Percentiles rank a stretch among this genome's conserved stretches.
Conservation (phyloP, 2,888 invertebrate genomes). For the Myathropa florea region DNA sequence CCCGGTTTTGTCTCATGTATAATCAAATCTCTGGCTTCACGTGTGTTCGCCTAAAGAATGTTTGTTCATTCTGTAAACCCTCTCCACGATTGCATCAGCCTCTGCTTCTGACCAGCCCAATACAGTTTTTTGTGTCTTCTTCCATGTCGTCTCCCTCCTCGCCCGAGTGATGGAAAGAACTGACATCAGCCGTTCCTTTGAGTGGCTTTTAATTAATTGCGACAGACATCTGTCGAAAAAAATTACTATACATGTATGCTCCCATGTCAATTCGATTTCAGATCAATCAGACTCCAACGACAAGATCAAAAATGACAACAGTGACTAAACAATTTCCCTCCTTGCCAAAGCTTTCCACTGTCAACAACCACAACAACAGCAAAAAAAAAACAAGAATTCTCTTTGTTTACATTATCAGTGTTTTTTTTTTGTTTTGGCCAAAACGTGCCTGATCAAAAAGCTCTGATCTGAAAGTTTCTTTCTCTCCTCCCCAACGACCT, state of each 20-base stretch:
- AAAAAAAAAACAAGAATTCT: neutral
- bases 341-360: neutral
- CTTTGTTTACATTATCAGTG: slow-evolving; percentile 47
- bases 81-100: neutral
- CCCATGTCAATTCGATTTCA: neutral
- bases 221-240: neutral
- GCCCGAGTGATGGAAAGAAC: neutral
- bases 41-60: neutral
- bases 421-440: slow-evolving; percentile 7
- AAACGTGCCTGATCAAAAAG: slow-evolving; percentile 43
- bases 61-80: neutral
- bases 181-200: neutral
- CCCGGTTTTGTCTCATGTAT: neutral
- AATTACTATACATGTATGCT: neutral
- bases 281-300: neutral
- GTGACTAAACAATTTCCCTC: neutral
- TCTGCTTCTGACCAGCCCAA: too few relatives aligned
- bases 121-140: neutral
- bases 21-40: neutral
- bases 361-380: neutral
- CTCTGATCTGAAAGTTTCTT: slow-evolving; percentile 17
- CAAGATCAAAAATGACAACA: neutral
- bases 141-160: neutral
- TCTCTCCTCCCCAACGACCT: slow-evolving; percentile 4
- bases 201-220: neutral